Evolutionary conservation across 2,888 invertebrate genomes (phyloP).

Genomic region (Zonitis immaculata): DNA sequence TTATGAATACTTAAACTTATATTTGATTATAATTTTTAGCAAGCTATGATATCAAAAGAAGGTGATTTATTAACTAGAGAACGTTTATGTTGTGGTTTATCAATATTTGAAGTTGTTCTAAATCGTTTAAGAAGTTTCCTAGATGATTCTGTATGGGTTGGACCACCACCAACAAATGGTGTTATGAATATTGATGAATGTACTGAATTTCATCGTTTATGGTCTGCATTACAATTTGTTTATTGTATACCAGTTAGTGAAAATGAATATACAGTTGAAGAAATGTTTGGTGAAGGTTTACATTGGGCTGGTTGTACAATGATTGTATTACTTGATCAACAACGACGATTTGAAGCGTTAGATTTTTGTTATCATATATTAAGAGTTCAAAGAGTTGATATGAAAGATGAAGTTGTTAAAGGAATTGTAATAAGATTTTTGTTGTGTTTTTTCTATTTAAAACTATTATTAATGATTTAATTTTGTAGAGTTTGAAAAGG

Average conservation of each 20-base stretch:
- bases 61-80: slow-evolving; percentile 95
- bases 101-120: slow-evolving; percentile 93
- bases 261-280: slow-evolving; percentile 94
- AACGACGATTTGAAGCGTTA: slow-evolving; percentile 91
- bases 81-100: slow-evolving; percentile 94
- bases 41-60: slow-evolving; percentile 90
- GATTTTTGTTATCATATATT: slow-evolving; percentile 99
- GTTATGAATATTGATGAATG: slow-evolving; percentile 97
- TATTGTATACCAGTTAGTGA: slow-evolving; percentile 96
- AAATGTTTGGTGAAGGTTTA: slow-evolving; percentile 95
- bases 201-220: slow-evolving; percentile 89
- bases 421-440: slow-evolving; percentile 95
- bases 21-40: slow-evolving; percentile 54
- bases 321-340: slow-evolving; percentile 91
- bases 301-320: slow-evolving; percentile 99
- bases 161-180: slow-evolving; percentile 83
- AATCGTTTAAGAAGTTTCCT: slow-evolving; percentile 81
- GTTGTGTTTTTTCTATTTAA: slow-evolving; percentile 49
- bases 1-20: not conserved
- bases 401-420: slow-evolving; percentile 91
- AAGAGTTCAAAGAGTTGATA: slow-evolving; percentile 91
- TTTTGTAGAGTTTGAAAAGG: slow-evolving; percentile 76
- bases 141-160: slow-evolving; percentile 87
- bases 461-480: slow-evolving; percentile 12
- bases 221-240: slow-evolving; percentile 98